Evolutionary conservation across 2,113 vertebrate species (phyloP).

Genomic region (Cryptomyrus ogoouensis): DNA sequence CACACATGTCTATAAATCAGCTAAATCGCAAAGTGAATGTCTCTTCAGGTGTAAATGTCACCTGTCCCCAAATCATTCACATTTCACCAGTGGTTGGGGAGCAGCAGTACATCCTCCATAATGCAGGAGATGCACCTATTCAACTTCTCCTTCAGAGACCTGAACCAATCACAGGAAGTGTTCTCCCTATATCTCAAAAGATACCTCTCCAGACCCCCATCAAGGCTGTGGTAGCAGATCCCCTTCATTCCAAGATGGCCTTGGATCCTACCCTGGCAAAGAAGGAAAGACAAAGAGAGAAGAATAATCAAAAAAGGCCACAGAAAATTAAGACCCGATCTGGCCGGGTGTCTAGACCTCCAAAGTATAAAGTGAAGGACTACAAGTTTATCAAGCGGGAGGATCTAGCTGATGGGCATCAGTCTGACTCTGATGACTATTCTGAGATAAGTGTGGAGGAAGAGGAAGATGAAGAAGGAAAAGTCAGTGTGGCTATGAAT

Average conservation of each 20-base stretch:
- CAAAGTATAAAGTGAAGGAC: conserved; percentile 90
- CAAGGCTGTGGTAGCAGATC: conserved; percentile 29
- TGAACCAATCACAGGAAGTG: conserved; percentile 50
- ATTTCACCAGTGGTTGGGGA: conserved; percentile 66
- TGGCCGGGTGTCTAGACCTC: conserved; percentile 85
- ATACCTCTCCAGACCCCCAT: conserved; percentile 28
- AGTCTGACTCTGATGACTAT: conserved; percentile 93
- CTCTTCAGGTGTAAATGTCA: conserved; percentile 53
- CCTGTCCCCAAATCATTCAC: conserved; percentile 72
- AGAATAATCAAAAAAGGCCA: conserved; percentile 69
- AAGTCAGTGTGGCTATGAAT: conserved; percentile 19
- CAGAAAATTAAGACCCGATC: conserved; percentile 84
- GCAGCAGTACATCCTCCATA: conserved; percentile 67
- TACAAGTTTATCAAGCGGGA: conserved; percentile 95
- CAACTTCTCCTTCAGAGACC: conserved; percentile 68
- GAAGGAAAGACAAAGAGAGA: conserved; percentile 45
- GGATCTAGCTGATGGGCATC: conserved; percentile 80
- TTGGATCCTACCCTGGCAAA: conserved; percentile 40
- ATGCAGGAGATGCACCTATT: conserved; percentile 59
- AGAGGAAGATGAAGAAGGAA: conserved; percentile 61
- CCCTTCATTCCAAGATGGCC: background rate
- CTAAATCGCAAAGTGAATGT: conserved; percentile 42
- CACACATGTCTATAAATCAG: conserved; percentile 44
- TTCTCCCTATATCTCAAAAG: conserved; percentile 58
- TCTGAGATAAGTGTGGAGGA: conserved; percentile 86